phyloP scores from a whole-genome alignment of 2,797 vertebrate species.

The Enteromius paludinosus region DNA sequence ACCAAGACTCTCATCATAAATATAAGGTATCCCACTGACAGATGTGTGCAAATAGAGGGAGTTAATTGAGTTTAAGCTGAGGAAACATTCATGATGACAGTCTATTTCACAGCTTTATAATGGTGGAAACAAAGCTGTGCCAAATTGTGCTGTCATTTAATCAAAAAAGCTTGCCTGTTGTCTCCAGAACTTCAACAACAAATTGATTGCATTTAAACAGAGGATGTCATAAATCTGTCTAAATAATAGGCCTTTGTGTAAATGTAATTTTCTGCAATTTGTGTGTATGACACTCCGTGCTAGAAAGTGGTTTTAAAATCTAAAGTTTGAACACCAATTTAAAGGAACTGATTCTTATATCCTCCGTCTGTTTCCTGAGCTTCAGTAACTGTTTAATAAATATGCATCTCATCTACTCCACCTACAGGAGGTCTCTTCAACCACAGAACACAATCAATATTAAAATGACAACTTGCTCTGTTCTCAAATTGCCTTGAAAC shows the following conservation, averaged over 20 bases:
- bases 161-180: constrained; percentile 7
- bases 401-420: constrained; percentile 41
- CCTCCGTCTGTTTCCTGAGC: neutral
- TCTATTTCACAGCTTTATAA: constrained; percentile 19
- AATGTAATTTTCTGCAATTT: constrained; percentile 19
- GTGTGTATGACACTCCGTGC: neutral
- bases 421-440: constrained; percentile 29
- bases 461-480: constrained; percentile 35
- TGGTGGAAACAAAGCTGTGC: constrained; percentile 15
- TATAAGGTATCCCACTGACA: constrained; percentile 22
- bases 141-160: constrained; percentile 2
- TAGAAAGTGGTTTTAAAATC: constrained; percentile 5
- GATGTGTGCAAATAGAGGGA: constrained; percentile 23
- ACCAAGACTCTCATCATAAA: constrained; percentile 2
- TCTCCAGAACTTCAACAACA: neutral
- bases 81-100: constrained; percentile 27
- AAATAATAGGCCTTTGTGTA: constrained; percentile 8
- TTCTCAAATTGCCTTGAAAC: constrained; percentile 46
- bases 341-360: neutral
- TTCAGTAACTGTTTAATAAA: constrained; percentile 37
- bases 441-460: constrained; percentile 41
- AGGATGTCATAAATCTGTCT: neutral
- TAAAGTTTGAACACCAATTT: neutral
- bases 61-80: constrained; percentile 29
- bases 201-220: neutral